A percentile compares a stretch with the other conserved stretches of the same genome.
These are phyloP conservation scores for Dunckerocampus dactyliophorus DNA, from an alignment of 2,113 vertebrate species.

Conservation along the genomic window DNA sequence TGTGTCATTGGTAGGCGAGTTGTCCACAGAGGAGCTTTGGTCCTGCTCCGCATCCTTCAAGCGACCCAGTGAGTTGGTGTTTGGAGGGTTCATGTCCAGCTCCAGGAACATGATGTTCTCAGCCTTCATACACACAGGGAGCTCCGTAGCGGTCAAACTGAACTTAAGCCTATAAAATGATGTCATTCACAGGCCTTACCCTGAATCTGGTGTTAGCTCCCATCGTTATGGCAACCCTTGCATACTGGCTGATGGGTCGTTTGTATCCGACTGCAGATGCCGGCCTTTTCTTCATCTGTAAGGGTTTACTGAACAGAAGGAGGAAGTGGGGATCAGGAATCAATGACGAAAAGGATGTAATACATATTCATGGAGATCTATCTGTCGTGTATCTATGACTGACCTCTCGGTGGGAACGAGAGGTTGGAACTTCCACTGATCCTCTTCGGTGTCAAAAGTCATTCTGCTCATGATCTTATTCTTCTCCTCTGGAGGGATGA, in stretches of 20 bases:
- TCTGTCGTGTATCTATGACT: constrained; percentile 26
- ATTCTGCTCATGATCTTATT: constrained; percentile 98
- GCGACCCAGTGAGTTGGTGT: constrained; percentile 79
- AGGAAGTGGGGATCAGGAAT: background rate
- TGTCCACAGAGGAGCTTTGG: constrained; percentile 78
- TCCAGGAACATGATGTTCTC: constrained; percentile 97
- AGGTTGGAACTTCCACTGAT: constrained; percentile 96
- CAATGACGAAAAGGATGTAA: background rate
- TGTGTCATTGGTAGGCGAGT: constrained; percentile 75
- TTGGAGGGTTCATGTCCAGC: constrained; percentile 86
- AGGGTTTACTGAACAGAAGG: constrained; percentile 67
- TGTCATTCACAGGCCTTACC: constrained; percentile 64
- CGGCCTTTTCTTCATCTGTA: constrained; percentile 90
- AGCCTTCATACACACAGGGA: constrained; percentile 72
- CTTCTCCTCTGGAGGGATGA: constrained; percentile 97
- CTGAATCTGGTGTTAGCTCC: constrained; percentile 88
- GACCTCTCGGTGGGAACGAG: constrained; percentile 84
- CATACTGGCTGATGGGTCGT: constrained; percentile 93
- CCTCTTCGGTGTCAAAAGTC: constrained; percentile 89
- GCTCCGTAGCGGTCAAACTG: background rate
- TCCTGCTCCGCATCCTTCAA: constrained; percentile 74
- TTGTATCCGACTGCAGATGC: constrained; percentile 93
- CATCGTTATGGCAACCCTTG: constrained; percentile 90
- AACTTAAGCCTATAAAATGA: background rate
- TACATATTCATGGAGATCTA: background rate